Evolutionary conservation across 2,113 vertebrate genomes (phyloP).

Genomic region (Peromyscus polionotus): DNA sequence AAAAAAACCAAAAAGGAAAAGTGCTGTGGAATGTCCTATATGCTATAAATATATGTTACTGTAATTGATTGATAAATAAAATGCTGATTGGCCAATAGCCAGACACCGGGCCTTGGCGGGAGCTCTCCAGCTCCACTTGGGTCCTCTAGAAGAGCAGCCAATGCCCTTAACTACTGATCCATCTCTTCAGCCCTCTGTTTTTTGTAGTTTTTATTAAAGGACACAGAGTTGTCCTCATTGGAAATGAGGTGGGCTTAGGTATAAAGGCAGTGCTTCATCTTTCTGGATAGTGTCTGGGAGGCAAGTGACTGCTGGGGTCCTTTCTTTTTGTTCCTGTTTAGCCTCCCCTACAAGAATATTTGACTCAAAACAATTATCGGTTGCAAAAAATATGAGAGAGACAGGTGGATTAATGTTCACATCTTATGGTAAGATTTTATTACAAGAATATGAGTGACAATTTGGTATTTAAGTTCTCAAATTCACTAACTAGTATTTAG

Average conservation of each 20-base stretch:
- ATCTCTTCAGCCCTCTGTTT: background rate
- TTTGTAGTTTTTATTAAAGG: background rate
- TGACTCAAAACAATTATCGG: background rate
- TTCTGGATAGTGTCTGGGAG: background rate
- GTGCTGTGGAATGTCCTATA: too few species aligned
- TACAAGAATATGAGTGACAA: background rate
- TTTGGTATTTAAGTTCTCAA: background rate
- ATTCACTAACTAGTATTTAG: background rate
- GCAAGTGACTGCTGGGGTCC: background rate
- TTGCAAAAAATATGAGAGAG: background rate
- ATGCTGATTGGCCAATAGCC: too few species aligned
- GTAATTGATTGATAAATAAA: too few species aligned
- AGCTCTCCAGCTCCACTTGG: too few species aligned
- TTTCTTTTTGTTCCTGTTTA: background rate
- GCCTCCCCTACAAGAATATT: background rate
- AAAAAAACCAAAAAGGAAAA: too few species aligned
- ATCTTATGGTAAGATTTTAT: background rate
- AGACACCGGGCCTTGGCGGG: too few species aligned
- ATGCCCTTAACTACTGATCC: background rate
- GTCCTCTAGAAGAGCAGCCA: background rate
- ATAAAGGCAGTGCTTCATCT: too few species aligned
- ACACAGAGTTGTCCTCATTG: background rate
- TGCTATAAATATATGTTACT: too few species aligned
- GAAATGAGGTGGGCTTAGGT: background rate
- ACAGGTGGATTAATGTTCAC: background rate